These are phyloP conservation scores for Uria lomvia DNA, from an alignment of 2,113 vertebrate genomes.

Conservation along the genomic window DNA sequence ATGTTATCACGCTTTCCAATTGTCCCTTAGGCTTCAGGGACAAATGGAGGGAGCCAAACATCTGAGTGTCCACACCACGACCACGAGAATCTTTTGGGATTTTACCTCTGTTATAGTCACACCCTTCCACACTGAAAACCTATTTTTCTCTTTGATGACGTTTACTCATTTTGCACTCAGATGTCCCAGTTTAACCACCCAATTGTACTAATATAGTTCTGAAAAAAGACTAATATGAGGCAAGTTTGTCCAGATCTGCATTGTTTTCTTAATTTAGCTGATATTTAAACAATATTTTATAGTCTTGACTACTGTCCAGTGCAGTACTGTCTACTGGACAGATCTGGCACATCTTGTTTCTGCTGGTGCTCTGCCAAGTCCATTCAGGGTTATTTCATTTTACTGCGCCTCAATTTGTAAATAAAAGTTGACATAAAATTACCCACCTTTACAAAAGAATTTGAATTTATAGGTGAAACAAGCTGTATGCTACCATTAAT, in stretches of 20 bases:
- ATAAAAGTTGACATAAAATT: not conserved
- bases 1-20: not conserved
- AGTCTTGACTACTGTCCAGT: not conserved
- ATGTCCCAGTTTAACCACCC: not conserved
- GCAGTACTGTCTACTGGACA: not conserved
- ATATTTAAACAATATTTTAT: not conserved
- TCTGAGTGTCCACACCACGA: not conserved
- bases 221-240: fast-evolving
- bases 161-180: not conserved
- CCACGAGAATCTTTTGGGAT: not conserved
- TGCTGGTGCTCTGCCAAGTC: not conserved
- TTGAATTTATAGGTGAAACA: not conserved
- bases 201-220: not conserved
- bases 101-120: not conserved
- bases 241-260: not conserved
- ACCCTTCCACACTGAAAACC: not conserved
- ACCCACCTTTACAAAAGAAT: not conserved
- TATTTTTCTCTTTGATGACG: not conserved
- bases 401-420: not conserved
- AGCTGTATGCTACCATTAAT: not conserved
- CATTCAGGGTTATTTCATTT: not conserved
- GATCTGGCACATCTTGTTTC: not conserved
- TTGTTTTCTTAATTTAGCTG: not conserved
- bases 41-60: not conserved
- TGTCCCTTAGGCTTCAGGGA: not conserved